Conservation (phyloP, 2,797 vertebrate species). For the Erethizon dorsatum region DNA sequence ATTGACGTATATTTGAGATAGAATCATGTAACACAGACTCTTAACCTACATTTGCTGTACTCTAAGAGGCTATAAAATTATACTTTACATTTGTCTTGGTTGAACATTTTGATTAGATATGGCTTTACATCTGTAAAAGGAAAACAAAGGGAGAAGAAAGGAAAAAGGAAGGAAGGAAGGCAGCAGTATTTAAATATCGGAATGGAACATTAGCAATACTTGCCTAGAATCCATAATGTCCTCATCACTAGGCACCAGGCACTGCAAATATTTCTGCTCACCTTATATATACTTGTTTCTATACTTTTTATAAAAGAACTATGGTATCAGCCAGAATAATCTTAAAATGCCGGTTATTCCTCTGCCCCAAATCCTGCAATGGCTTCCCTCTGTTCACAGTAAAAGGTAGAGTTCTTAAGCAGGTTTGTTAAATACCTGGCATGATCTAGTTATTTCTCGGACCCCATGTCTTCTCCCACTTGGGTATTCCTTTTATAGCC, state of each 20-base stretch:
- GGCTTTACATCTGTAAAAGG: neutral
- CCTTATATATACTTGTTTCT: neutral
- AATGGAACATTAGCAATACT: neutral
- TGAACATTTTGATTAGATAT: neutral
- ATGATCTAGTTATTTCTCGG: neutral
- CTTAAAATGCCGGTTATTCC: neutral
- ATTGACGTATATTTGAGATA: slow-evolving; percentile 37
- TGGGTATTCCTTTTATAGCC: rapidly evolving
- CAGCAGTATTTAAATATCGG: neutral
- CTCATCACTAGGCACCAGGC: neutral
- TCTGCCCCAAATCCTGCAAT: neutral
- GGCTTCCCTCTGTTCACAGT: neutral
- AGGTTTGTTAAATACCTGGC: neutral
- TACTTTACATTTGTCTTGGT: neutral
- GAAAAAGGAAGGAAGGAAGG: neutral
- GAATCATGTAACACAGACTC: slow-evolving; percentile 8
- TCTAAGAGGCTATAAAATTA: neutral
- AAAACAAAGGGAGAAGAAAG: neutral
- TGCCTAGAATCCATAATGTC: neutral
- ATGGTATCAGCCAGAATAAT: neutral
- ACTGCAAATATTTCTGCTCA: neutral
- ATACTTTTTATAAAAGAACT: neutral
- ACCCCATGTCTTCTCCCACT: neutral
- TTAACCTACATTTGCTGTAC: neutral
- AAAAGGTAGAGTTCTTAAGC: neutral